phyloP scores from a whole-genome alignment of 2,797 vertebrate species.

The Xenops minutus region DNA sequence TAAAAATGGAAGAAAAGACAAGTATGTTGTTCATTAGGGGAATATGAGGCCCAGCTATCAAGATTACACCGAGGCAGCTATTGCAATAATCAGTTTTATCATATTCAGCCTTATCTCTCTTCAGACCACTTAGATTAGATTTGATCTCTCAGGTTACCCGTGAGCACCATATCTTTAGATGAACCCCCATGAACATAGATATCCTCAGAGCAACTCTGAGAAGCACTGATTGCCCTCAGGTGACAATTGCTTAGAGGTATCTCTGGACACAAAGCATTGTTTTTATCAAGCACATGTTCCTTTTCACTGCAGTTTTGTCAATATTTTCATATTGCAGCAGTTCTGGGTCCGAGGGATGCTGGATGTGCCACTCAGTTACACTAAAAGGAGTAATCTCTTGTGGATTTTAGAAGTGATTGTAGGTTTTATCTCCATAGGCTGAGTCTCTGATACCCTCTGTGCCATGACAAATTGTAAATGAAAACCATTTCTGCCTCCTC shows the following conservation, averaged over 20 bases:
- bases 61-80: neutral
- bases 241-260: neutral
- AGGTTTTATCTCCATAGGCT: neutral
- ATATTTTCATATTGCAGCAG: neutral
- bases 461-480: neutral
- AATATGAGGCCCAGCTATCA: neutral
- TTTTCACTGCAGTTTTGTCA: neutral
- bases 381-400: neutral
- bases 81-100: neutral
- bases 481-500: neutral
- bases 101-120: neutral
- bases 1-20: neutral
- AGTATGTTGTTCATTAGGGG: neutral
- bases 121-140: neutral
- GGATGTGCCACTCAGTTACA: neutral
- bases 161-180: neutral
- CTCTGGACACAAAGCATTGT: neutral
- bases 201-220: neutral
- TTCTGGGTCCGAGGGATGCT: neutral
- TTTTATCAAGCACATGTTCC: neutral
- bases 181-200: neutral
- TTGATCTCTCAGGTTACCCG: neutral
- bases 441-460: neutral
- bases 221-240: neutral
- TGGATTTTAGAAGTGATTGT: neutral